Evolutionary conservation across 1,140 invertebrate genomes (phyloP).

Genomic region (Physella acuta): DNA sequence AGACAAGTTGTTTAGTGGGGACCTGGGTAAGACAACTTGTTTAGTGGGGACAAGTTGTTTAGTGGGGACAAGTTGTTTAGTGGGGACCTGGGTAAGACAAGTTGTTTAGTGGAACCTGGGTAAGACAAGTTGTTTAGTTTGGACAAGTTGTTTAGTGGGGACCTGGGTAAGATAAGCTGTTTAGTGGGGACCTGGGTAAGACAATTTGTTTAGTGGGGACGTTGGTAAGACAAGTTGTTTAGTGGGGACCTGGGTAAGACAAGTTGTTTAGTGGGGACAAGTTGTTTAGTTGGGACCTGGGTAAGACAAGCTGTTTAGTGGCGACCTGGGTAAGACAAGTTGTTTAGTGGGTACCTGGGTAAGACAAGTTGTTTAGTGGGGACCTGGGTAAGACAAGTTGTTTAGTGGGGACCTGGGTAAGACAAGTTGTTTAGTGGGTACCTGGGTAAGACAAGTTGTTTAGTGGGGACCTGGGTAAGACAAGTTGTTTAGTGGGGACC

Average conservation of each 20-base stretch:
- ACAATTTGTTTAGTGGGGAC: not conserved
- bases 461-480: not conserved
- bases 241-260: not conserved
- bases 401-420: not conserved
- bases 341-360: not conserved
- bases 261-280: too few relatives aligned
- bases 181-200: not conserved
- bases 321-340: not conserved
- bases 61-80: too few relatives aligned
- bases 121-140: too few relatives aligned
- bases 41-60: too few relatives aligned
- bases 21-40: too few relatives aligned
- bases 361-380: not conserved
- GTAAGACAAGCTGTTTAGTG: not conserved
- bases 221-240: not conserved
- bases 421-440: not conserved
- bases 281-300: not conserved
- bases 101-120: too few relatives aligned
- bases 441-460: not conserved
- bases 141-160: not conserved
- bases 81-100: too few relatives aligned
- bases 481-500: not conserved
- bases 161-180: conserved; percentile 1
- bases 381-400: not conserved
- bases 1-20: too few relatives aligned